These are phyloP conservation scores for Muntiacus muntjak DNA, from an alignment of 2,113 vertebrate species.

Conservation along the genomic window DNA sequence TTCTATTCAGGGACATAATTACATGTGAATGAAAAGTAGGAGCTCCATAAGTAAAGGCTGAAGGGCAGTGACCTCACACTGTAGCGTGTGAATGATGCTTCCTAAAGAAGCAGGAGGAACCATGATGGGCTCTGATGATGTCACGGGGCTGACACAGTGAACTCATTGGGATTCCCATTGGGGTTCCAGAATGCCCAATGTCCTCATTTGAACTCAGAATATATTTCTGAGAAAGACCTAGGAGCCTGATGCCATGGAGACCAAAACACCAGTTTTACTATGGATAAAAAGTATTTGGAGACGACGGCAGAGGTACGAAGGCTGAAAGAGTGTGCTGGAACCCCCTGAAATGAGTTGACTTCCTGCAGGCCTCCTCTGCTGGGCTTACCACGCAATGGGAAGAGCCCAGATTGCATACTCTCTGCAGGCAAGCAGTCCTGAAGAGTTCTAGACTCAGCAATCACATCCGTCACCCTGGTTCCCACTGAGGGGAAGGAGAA, in stretches of 20 bases:
- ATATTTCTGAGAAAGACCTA: background rate
- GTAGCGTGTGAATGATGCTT: background rate
- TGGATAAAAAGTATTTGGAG: background rate
- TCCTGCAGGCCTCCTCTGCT: background rate
- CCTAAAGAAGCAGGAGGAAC: background rate
- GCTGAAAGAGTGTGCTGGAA: background rate
- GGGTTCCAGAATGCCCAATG: background rate
- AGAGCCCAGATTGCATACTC: background rate
- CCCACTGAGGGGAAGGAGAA: background rate
- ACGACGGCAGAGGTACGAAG: rapidly evolving
- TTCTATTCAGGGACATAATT: background rate
- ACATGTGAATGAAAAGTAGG: background rate
- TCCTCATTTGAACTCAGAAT: background rate
- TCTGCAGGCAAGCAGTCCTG: background rate
- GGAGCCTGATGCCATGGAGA: background rate
- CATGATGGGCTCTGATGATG: background rate
- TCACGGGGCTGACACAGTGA: background rate
- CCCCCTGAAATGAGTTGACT: background rate
- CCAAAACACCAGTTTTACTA: background rate
- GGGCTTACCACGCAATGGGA: background rate
- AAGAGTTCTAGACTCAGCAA: background rate
- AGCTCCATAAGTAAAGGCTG: background rate
- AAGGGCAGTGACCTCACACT: background rate
- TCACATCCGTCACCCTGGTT: background rate
- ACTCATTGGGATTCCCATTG: background rate